Conservation (phyloP, 1,140 invertebrate species). For the Varroa destructor region DNA sequence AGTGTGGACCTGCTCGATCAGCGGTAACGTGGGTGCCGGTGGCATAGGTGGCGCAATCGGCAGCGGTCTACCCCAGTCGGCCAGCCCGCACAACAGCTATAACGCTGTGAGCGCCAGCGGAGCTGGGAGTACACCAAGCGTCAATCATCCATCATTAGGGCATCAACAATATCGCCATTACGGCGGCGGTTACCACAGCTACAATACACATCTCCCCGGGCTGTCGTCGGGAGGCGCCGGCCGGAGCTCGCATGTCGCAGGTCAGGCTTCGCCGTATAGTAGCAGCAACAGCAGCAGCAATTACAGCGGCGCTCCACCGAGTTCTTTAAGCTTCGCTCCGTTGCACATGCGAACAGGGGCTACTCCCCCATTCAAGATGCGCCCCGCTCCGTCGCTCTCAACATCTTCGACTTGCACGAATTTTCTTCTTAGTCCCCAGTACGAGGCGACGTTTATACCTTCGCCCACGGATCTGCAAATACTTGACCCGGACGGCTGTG, state of each 20-base stretch:
- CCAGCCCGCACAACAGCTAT: slow-evolving; percentile 15
- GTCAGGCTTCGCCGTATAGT: slow-evolving; percentile 22
- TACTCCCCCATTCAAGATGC: slow-evolving; percentile 28
- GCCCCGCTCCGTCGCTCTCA: slow-evolving; percentile 28
- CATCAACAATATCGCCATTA: too few relatives aligned
- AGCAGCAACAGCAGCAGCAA: slow-evolving; percentile 26
- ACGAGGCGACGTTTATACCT: slow-evolving; percentile 22
- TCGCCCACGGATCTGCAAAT: slow-evolving; percentile 26
- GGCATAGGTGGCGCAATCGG: too few relatives aligned
- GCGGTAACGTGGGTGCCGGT: too few relatives aligned
- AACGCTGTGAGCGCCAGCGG: background rate
- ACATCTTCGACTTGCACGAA: slow-evolving; percentile 29
- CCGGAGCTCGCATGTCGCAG: slow-evolving; percentile 10
- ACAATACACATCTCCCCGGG: background rate
- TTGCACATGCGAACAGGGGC: slow-evolving; percentile 27
- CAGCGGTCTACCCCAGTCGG: background rate
- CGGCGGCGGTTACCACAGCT: background rate
- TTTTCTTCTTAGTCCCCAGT: slow-evolving; percentile 27
- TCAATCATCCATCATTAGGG: too few relatives aligned
- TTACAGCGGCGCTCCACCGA: slow-evolving; percentile 19
- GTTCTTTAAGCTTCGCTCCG: slow-evolving; percentile 22
- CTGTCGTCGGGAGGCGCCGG: background rate
- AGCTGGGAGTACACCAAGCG: too few relatives aligned
- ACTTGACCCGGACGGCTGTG: slow-evolving; percentile 21
- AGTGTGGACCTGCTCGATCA: slow-evolving; percentile 23